A percentile compares a stretch with the other conserved stretches of the same genome.
Evolutionary conservation across 2,113 vertebrate species (phyloP).

Genomic region (Istiophorus platypterus): DNA sequence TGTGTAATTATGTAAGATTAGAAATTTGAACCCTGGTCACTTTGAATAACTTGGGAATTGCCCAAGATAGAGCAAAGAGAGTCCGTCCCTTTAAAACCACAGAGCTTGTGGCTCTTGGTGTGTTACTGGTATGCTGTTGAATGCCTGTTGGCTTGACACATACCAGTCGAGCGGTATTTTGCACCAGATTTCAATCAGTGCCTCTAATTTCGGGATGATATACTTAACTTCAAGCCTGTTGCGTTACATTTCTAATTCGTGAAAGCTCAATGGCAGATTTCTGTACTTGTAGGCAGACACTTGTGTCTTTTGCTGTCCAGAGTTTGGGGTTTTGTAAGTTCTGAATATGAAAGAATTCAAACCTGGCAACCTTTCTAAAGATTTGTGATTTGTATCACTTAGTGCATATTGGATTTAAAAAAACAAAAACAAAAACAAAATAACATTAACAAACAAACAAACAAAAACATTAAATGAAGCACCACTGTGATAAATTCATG

Average conservation of each 20-base stretch:
- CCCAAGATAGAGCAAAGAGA: constrained; percentile 11
- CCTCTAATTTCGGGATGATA: not conserved
- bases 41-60: not conserved
- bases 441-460: too few species aligned
- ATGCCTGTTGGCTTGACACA: constrained; percentile 1
- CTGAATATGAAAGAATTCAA: not conserved
- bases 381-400: not conserved
- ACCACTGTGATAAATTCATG: not conserved
- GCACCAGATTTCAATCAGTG: not conserved
- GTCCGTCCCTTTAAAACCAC: not conserved
- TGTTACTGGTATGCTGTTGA: not conserved
- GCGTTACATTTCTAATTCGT: not conserved
- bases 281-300: not conserved
- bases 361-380: not conserved
- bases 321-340: not conserved
- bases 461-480: too few species aligned
- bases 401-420: not conserved
- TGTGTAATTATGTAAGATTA: constrained; percentile 9
- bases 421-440: too few species aligned
- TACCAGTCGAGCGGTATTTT: not conserved
- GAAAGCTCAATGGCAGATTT: not conserved
- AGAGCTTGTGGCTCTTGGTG: not conserved
- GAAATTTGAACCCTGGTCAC: not conserved
- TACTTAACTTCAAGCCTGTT: not conserved
- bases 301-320: too few species aligned